These are phyloP conservation scores for Lepidonotus clava DNA, from an alignment of 2,888 invertebrate species.

Conservation along the genomic window DNA sequence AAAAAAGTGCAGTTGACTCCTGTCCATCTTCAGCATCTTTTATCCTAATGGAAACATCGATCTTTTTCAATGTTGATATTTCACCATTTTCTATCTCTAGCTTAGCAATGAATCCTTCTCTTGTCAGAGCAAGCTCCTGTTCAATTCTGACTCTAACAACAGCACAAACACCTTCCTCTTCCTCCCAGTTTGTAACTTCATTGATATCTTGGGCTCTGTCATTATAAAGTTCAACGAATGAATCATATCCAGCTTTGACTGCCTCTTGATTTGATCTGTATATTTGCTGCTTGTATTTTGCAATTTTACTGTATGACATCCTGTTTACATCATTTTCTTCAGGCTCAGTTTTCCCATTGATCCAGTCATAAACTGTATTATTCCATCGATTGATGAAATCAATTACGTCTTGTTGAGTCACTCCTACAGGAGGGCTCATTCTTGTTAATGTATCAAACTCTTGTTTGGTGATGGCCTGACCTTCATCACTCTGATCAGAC, in stretches of 20 bases:
- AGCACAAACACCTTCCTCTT: constrained; percentile 66
- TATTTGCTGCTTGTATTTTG: not conserved
- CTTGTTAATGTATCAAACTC: not conserved
- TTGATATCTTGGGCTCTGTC: constrained; percentile 1
- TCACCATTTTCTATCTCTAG: constrained; percentile 68
- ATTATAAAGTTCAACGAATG: not conserved
- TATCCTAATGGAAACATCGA: constrained; percentile 59
- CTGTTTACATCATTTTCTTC: not conserved
- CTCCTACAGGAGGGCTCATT: not conserved
- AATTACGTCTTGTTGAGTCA: not conserved
- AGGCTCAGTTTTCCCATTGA: not conserved
- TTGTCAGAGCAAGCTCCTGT: constrained; percentile 66
- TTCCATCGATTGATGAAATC: constrained; percentile 34
- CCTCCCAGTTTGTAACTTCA: constrained; percentile 2
- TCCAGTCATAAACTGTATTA: not conserved
- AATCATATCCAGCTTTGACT: not conserved
- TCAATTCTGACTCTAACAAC: constrained; percentile 65
- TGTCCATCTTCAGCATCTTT: constrained; percentile 61
- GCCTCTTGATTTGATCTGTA: not conserved
- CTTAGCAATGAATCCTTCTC: constrained; percentile 67
- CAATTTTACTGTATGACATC: constrained; percentile 1
- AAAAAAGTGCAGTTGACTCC: constrained; percentile 62
- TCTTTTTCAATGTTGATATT: constrained; percentile 60
- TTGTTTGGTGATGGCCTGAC: not conserved
- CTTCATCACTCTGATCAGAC: constrained; percentile 6